Evolutionary conservation across 1,140 invertebrate genomes (phyloP).

Genomic region (Drosophila nasuta): DNA sequence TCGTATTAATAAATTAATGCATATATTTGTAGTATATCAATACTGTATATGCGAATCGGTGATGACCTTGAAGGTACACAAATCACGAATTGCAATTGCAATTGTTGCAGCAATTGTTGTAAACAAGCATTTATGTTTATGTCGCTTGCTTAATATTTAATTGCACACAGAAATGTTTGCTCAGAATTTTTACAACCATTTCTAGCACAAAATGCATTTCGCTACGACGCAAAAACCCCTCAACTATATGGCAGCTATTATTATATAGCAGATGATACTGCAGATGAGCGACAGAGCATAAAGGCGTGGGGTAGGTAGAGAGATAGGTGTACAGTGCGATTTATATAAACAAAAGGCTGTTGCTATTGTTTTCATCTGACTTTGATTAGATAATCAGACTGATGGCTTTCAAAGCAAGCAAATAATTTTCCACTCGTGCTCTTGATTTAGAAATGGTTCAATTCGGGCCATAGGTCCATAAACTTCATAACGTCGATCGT

Average conservation of each 20-base stretch:
- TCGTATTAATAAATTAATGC: not conserved
- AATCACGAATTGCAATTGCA: not conserved
- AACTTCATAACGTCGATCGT: not conserved
- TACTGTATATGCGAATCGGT: not conserved
- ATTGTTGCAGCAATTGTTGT: constrained; percentile 34
- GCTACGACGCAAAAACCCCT: constrained; percentile 40
- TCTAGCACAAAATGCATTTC: constrained; percentile 18
- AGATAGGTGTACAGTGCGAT: not conserved
- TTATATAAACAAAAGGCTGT: constrained; percentile 24
- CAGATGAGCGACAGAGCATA: constrained; percentile 34
- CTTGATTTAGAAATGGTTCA: constrained; percentile 4
- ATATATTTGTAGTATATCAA: not conserved
- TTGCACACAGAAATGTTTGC: constrained; percentile 32
- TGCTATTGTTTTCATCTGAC: constrained; percentile 30
- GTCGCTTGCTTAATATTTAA: constrained; percentile 26
- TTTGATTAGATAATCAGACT: constrained; percentile 29
- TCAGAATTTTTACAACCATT: constrained; percentile 28
- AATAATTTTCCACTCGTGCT: constrained; percentile 8
- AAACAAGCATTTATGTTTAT: constrained; percentile 40
- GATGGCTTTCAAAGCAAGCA: not conserved
- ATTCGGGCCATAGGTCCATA: not conserved
- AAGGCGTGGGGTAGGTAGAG: not conserved
- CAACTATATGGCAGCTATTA: constrained; percentile 45
- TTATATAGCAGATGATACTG: constrained; percentile 29
- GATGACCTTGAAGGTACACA: constrained; percentile 19